phyloP scores from a whole-genome alignment of 2,888 invertebrate species.

The Parnassius orleans region DNA sequence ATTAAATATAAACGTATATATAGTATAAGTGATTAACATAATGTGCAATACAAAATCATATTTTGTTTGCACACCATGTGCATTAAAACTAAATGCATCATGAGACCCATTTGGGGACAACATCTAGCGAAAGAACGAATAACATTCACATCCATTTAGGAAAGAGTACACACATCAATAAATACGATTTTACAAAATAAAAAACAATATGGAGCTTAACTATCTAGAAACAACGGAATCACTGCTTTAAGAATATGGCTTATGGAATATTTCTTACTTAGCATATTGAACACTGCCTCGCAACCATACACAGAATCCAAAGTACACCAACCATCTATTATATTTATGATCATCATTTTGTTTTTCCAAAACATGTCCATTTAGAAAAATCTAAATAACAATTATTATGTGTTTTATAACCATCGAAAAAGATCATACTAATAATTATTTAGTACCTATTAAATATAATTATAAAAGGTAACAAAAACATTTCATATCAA shows the following conservation, averaged over 20 bases:
- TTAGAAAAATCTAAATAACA: no score
- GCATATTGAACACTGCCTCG: background rate
- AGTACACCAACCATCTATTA: background rate
- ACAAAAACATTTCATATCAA: constrained; percentile 15
- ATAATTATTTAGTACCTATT: background rate
- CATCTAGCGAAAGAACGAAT: background rate
- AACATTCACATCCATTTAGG: background rate
- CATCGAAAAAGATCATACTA: background rate
- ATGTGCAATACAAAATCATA: constrained; percentile 1
- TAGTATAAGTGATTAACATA: no score
- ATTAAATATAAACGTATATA: no score
- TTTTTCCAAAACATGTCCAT: no score
- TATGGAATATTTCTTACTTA: background rate
- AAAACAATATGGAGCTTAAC: background rate
- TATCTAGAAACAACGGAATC: constrained; percentile 1
- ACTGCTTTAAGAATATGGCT: background rate
- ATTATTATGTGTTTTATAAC: constrained; percentile 8
- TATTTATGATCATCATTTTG: constrained; percentile 10
- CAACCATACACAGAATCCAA: background rate
- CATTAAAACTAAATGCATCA: constrained; percentile 1
- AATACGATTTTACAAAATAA: constrained; percentile 3
- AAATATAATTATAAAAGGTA: constrained; percentile 18
- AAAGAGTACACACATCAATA: constrained; percentile 5
- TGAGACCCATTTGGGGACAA: background rate
- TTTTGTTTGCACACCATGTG: background rate